Conservation (phyloP, 1,140 invertebrate species). For the Rhynchophorus ferrugineus region DNA sequence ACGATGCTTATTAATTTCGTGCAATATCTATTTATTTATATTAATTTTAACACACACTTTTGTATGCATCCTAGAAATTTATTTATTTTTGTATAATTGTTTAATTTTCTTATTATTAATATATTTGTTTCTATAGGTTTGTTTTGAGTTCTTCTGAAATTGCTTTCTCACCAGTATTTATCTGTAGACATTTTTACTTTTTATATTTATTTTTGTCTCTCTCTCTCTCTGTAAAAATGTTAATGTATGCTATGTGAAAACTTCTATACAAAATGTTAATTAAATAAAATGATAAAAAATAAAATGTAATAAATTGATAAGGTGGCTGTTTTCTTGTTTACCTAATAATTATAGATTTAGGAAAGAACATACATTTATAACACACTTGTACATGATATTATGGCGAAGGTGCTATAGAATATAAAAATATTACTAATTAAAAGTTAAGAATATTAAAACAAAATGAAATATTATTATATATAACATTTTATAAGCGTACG, state of each 20-base stretch:
- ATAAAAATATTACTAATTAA: too few relatives aligned
- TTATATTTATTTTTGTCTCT: neutral
- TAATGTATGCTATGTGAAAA: slow-evolving; percentile 5
- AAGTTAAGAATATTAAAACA: too few relatives aligned
- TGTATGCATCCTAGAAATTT: slow-evolving; percentile 1
- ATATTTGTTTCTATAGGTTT: neutral
- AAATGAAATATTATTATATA: too few relatives aligned
- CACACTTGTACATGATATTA: too few relatives aligned
- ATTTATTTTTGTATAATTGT: slow-evolving; percentile 2
- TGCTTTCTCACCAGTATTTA: neutral
- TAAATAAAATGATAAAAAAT: slow-evolving; percentile 9
- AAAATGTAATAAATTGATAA: neutral
- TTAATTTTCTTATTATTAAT: neutral
- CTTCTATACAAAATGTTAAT: slow-evolving; percentile 3
- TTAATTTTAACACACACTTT: too few relatives aligned
- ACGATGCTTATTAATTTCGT: too few relatives aligned
- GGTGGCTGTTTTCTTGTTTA: neutral
- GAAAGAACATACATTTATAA: too few relatives aligned
- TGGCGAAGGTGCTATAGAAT: too few relatives aligned
- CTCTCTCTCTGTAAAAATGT: neutral
- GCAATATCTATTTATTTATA: too few relatives aligned
- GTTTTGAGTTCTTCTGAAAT: neutral
- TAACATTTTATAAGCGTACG: too few relatives aligned
- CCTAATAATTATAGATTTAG: too few relatives aligned
- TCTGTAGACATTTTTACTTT: neutral